These are phyloP conservation scores for Argynnis bischoffii DNA, from an alignment of 2,888 invertebrate species.

Conservation along the genomic window DNA sequence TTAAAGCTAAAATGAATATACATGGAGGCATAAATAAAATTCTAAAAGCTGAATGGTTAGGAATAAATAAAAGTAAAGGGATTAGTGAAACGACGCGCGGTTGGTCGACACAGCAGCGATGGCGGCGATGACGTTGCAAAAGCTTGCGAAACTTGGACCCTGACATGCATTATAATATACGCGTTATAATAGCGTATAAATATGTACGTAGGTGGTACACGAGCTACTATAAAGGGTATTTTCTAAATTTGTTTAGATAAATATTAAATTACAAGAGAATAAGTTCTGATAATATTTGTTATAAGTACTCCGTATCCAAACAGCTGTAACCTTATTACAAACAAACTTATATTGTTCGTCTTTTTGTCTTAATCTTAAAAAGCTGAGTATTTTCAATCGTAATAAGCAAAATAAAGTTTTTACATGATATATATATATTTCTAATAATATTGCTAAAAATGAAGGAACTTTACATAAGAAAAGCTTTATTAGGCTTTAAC, in stretches of 20 bases:
- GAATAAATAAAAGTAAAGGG: constrained; percentile 65
- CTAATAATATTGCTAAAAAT: too few relatives aligned
- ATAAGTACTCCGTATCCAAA: too few relatives aligned
- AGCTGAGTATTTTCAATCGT: too few relatives aligned
- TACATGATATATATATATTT: too few relatives aligned
- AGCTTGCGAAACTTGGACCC: constrained; percentile 32
- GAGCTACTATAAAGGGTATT: neutral
- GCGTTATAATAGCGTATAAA: neutral
- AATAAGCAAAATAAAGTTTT: too few relatives aligned
- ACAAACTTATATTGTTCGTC: too few relatives aligned
- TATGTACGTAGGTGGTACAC: neutral
- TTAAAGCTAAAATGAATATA: constrained; percentile 48
- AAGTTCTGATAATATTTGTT: too few relatives aligned
- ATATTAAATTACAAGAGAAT: neutral
- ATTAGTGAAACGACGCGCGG: constrained; percentile 61
- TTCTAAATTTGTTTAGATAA: constrained; percentile 1
- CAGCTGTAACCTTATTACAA: too few relatives aligned
- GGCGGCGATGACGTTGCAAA: constrained; percentile 59
- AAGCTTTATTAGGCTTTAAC: too few relatives aligned
- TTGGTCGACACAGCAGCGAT: constrained; percentile 65
- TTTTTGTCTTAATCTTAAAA: too few relatives aligned
- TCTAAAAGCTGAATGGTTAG: constrained; percentile 53
- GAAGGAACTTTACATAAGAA: too few relatives aligned
- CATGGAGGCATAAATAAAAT: constrained; percentile 64
- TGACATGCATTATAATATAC: constrained; percentile 16